These are phyloP conservation scores for Phylloscopus trochilus DNA, from an alignment of 2,113 vertebrate genomes.

Conservation along the genomic window DNA sequence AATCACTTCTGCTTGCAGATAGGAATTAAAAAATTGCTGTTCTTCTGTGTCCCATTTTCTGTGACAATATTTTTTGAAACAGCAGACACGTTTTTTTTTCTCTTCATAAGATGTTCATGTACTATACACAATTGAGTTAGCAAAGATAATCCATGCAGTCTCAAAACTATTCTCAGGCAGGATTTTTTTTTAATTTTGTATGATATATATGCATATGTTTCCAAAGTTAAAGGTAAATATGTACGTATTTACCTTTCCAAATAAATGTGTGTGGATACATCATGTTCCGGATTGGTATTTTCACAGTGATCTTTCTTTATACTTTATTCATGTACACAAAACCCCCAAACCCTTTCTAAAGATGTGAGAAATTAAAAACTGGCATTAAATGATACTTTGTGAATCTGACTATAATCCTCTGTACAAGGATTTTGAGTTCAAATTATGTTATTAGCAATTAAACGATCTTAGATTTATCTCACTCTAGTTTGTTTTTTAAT, in stretches of 20 bases:
- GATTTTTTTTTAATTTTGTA: not conserved
- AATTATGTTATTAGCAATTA: not conserved
- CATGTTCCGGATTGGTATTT: not conserved
- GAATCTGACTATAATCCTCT: not conserved
- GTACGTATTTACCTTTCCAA: not conserved
- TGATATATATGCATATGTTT: not conserved
- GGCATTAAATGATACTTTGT: not conserved
- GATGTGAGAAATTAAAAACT: not conserved
- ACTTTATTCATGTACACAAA: not conserved
- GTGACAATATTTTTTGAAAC: not conserved
- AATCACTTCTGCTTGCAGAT: not conserved
- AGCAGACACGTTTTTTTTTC: not conserved
- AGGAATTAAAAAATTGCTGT: not conserved
- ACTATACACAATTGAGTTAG: not conserved
- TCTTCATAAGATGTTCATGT: not conserved
- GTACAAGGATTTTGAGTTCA: not conserved
- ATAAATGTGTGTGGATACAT: not conserved
- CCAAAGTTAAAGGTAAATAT: not conserved
- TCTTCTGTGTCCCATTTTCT: not conserved
- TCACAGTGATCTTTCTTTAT: not conserved
- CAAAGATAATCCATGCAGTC: not conserved
- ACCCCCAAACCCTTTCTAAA: accelerated
- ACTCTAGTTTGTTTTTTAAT: not conserved
- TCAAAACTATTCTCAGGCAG: not conserved
- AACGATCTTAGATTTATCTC: not conserved